Evolutionary conservation across 35 echinoderm and acorn worm genomes (phyloP).

Genomic region (Acanthaster planci): DNA sequence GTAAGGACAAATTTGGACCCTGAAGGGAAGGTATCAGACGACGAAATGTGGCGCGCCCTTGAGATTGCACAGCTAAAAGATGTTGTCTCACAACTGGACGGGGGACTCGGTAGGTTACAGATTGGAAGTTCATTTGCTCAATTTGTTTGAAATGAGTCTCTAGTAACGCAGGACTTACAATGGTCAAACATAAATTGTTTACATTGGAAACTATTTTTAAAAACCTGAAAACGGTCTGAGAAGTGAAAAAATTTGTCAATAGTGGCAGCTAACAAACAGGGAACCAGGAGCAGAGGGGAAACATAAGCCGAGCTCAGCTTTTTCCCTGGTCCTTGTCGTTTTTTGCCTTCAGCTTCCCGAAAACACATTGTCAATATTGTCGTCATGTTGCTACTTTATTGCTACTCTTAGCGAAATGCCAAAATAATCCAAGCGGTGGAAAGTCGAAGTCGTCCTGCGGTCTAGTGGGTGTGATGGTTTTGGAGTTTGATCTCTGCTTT

Average conservation of each 20-base stretch:
- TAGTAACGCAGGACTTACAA: no score
- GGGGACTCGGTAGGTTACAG: slow-evolving; percentile 44
- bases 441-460: no score
- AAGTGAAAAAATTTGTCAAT: background rate
- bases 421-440: no score
- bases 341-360: no score
- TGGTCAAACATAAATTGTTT: background rate
- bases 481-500: no score
- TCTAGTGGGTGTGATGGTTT: no score
- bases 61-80: slow-evolving; percentile 78
- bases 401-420: no score
- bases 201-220: background rate
- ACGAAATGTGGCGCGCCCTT: slow-evolving; percentile 69
- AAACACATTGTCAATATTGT: no score
- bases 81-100: slow-evolving; percentile 48
- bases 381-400: no score
- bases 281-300: background rate
- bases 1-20: slow-evolving; percentile 51
- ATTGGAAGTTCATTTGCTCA: background rate
- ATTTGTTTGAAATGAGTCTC: background rate
- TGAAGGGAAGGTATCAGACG: slow-evolving; percentile 20
- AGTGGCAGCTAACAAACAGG: background rate
- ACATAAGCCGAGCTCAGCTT: no score
- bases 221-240: background rate
- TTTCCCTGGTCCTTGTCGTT: no score